phyloP scores from a whole-genome alignment of 2,888 invertebrate species.

The Euphydryas editha region DNA sequence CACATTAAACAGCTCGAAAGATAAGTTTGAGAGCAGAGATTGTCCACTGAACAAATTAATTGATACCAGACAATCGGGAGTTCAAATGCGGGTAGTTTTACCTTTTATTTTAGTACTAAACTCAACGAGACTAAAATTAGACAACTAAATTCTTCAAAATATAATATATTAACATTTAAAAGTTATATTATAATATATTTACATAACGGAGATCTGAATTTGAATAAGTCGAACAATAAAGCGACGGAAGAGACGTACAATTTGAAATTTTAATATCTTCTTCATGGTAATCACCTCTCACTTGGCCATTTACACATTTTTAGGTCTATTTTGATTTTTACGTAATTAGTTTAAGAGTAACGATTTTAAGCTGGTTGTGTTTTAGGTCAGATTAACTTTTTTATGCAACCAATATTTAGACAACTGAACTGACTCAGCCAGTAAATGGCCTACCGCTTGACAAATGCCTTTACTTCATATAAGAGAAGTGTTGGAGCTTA shows the following conservation, averaged over 20 bases:
- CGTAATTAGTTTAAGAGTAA: background rate
- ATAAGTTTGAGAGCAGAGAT: no score
- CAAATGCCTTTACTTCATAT: no score
- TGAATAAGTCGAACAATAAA: background rate
- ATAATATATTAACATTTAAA: background rate
- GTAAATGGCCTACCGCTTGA: no score
- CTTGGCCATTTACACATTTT: background rate
- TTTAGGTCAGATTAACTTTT: background rate
- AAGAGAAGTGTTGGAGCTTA: no score
- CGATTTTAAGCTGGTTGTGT: background rate
- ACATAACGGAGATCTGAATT: background rate
- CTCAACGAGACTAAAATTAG: no score
- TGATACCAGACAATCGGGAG: no score
- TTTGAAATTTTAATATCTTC: background rate
- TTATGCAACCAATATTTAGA: no score
- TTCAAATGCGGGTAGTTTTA: no score
- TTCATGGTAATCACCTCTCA: background rate
- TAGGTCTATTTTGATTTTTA: background rate
- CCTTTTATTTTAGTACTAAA: no score
- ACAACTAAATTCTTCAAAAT: background rate
- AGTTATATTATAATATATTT: background rate
- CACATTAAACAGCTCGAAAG: no score
- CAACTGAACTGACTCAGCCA: no score
- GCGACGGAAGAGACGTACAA: background rate
- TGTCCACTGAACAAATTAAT: no score